Evolutionary conservation across 2,113 vertebrate genomes (phyloP), one percentile per base, ranked within the genome.

Genomic region (Ancistrus triradiatus): DNA sequence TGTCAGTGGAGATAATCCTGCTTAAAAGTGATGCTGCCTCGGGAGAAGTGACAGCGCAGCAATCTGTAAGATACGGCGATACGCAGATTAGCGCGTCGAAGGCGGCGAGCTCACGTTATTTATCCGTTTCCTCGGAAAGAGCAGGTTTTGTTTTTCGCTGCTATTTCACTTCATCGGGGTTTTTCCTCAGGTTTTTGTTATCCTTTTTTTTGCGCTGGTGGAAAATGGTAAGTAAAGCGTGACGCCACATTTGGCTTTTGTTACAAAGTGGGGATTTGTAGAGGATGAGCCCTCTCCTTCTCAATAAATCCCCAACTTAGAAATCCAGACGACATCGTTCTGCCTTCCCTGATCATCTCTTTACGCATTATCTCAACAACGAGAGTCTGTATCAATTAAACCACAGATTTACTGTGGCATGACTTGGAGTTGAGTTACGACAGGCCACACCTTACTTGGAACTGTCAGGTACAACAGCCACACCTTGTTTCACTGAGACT

Each of bases 1-100:
- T 77, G 72, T 74, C 68, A 47, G 63, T 40, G 59, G 73, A 76
- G 73, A 78, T 84, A 81, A 85, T 85, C 82, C 80, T 80, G 80
- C 81, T 82, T 83, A 83, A 81, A 81, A 81, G 70, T 64, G 73
- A 77, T 76, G 68, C 69, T 38, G 63, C 43, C 59, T 73, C 52
- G 22, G 27, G 64, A 43, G 64, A 69, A 67, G 73, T 43, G 64
- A 72, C 65, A 80, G 63, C 59, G 68, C 72, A 19, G 75, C 74
- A 81, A 78, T 78, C 68, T 74, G 63, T 21, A 17, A 75, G 67
- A 77, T 61, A 61, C 55, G 59, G 70, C 25, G 60, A 61, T 70
- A 71, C 55, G 47, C 57, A 80, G 79, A 84, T 84, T 84, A 83
- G 24, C 5, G 9, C 10, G 4, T 35, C 24, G 14, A 38, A 56